phyloP scores from a whole-genome alignment of 1,140 invertebrate genomes.

The Pseudomyrmex sp. region DNA sequence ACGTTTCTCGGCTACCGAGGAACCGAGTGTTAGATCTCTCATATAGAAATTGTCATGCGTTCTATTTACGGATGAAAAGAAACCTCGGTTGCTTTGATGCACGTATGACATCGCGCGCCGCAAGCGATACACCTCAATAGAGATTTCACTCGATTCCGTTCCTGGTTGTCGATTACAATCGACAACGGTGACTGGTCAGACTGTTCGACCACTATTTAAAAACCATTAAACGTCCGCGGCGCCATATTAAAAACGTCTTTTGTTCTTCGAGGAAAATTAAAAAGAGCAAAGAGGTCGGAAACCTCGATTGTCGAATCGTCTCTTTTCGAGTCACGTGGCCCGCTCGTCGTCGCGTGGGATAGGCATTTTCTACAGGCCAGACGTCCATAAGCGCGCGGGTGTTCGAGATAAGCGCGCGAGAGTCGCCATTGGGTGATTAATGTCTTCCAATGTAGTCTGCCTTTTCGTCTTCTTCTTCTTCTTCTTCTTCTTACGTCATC shows the following conservation, averaged over 20 bases:
- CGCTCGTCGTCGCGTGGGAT: constrained; percentile 10
- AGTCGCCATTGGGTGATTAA: constrained; percentile 76
- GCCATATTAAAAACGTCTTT: background rate
- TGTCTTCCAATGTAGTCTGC: constrained; percentile 72
- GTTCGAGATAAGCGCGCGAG: constrained; percentile 44
- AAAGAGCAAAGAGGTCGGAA: background rate
- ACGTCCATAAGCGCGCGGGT: constrained; percentile 57
- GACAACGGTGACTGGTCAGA: background rate
- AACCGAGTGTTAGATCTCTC: background rate
- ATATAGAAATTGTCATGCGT: constrained; percentile 41
- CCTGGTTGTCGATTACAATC: background rate
- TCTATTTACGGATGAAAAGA: constrained; percentile 3
- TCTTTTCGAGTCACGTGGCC: constrained; percentile 50
- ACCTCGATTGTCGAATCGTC: constrained; percentile 2
- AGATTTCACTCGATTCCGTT: background rate
- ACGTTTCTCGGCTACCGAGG: constrained; percentile 64
- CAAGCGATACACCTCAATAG: background rate
- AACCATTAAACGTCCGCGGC: background rate
- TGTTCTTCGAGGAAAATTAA: constrained; percentile 34
- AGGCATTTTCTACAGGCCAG: constrained; percentile 56
- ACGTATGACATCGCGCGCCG: background rate
- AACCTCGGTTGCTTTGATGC: background rate
- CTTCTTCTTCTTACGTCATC: constrained; percentile 70
- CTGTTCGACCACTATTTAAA: background rate
- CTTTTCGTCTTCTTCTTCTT: constrained; percentile 50